phyloP scores from a whole-genome alignment of 1,140 invertebrate species.

The Habropoda laboriosa region DNA sequence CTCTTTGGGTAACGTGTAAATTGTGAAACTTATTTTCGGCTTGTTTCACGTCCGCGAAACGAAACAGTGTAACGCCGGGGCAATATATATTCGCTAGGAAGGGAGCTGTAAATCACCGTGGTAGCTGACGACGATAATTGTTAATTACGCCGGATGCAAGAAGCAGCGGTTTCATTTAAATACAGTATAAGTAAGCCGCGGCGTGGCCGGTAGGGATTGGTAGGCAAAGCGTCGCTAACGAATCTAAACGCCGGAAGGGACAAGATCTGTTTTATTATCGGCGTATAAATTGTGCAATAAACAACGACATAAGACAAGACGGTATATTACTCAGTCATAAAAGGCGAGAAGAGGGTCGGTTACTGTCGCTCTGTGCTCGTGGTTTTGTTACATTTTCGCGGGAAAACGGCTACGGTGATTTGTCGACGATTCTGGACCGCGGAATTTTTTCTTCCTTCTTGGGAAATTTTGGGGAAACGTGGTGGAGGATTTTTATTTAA shows the following conservation, averaged over 20 bases:
- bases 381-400: constrained; percentile 35
- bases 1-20: not conserved
- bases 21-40: constrained; percentile 9
- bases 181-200: constrained; percentile 3
- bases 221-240: constrained; percentile 33
- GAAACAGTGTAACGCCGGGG: not conserved
- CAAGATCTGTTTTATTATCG: constrained; percentile 46
- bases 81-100: not conserved
- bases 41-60: not conserved
- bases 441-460: not conserved
- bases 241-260: constrained; percentile 51
- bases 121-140: constrained; percentile 33
- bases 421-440: not conserved
- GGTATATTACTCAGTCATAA: constrained; percentile 31
- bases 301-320: constrained; percentile 38
- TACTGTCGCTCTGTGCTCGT: not conserved
- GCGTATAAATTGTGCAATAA: constrained; percentile 43
- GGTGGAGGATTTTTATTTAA: not conserved
- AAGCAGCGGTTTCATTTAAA: constrained; percentile 44
- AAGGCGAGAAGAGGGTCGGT: constrained; percentile 31
- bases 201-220: not conserved
- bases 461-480: not conserved
- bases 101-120: constrained; percentile 20
- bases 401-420: not conserved
- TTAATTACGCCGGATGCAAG: constrained; percentile 35